Evolutionary conservation across 2,888 invertebrate genomes (phyloP).

Genomic region (Tenthredo mesomela): DNA sequence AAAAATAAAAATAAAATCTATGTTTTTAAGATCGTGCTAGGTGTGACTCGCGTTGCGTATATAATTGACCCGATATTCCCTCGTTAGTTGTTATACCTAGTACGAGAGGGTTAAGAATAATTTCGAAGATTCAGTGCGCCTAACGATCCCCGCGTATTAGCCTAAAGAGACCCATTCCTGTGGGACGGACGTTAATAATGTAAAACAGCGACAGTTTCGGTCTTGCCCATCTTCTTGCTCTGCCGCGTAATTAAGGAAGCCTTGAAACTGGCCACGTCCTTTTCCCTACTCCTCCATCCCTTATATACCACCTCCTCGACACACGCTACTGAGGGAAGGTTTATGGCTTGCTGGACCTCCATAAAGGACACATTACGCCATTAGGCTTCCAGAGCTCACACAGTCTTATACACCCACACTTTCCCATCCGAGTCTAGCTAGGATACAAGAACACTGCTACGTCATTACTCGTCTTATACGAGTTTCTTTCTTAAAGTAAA

Average conservation of each 20-base stretch:
- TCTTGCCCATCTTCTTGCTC: conserved; percentile 26
- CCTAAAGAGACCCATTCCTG: not conserved
- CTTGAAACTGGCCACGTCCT: conserved; percentile 45
- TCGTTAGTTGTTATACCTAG: not conserved
- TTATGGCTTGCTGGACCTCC: conserved; percentile 60
- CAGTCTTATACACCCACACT: conserved; percentile 6
- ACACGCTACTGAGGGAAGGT: conserved; percentile 49
- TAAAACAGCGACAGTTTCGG: conserved; percentile 44
- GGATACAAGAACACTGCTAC: not conserved
- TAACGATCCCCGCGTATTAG: conserved; percentile 14
- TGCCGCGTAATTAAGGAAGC: conserved; percentile 56
- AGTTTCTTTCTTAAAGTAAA: not conserved
- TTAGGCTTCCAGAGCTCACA: conserved; percentile 38
- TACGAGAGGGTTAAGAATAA: not conserved
- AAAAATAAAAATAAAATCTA: too few species aligned
- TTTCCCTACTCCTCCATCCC: not conserved
- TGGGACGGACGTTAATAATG: conserved; percentile 11
- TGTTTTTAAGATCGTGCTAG: too few species aligned
- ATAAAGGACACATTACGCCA: conserved; percentile 62
- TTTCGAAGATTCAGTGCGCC: not conserved
- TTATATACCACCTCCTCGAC: conserved; percentile 13
- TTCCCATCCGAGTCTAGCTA: not conserved
- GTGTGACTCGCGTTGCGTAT: not conserved
- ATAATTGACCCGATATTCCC: not conserved
- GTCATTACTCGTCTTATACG: not conserved